Evolutionary conservation across 2,797 vertebrate genomes (phyloP).

Genomic region (Pyrocephalus nanus): DNA sequence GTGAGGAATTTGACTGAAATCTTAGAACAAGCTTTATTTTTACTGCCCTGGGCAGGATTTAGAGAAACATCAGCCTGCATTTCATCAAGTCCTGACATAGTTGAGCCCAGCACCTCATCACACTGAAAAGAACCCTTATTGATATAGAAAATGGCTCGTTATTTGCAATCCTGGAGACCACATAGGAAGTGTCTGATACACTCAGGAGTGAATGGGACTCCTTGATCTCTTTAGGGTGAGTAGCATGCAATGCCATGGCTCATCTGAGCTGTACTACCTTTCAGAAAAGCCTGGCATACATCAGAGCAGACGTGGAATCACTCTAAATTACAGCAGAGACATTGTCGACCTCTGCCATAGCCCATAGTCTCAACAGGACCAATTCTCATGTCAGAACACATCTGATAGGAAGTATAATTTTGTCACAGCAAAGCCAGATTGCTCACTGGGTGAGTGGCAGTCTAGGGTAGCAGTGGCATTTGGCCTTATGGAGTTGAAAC

Average conservation of each 20-base stretch:
- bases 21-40: conserved; percentile 15
- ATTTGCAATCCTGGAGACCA: neutral
- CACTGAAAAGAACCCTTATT: neutral
- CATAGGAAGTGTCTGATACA: neutral
- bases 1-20: conserved; percentile 13
- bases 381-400: neutral
- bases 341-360: neutral
- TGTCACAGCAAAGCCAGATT: neutral
- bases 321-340: neutral
- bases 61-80: neutral
- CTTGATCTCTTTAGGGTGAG: neutral
- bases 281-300: neutral
- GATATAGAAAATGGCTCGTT: neutral
- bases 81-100: neutral
- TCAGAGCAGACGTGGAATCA: neutral
- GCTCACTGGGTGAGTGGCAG: rapidly evolving
- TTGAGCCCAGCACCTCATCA: conserved; percentile 8
- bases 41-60: conserved; percentile 12
- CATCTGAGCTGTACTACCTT: neutral
- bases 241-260: neutral
- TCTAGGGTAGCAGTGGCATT: neutral
- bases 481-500: neutral
- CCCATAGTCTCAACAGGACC: neutral
- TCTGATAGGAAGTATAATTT: neutral
- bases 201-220: neutral